Evolutionary conservation across 2,888 invertebrate species (phyloP), one percentile per base, ranked within the genome.

Genomic region (Agonopterix arenella): DNA sequence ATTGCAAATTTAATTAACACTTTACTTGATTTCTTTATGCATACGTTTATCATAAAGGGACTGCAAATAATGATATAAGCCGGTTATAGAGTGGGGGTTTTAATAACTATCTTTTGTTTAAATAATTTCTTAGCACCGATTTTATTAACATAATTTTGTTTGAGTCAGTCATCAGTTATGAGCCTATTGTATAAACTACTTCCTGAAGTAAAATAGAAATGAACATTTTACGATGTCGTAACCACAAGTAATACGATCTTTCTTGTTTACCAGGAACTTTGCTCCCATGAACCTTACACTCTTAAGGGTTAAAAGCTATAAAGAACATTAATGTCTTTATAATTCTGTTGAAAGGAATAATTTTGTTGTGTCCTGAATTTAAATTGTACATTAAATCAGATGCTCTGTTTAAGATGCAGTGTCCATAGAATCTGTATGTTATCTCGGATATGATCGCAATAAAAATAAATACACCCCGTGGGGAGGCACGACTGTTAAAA

Each of bases 181-280:
- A 28, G 28, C 28, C 28, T 28, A 28, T 28, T 28, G 28, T 5
- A 28, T 28, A 28, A 28, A 28, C 2, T 28, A 28, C 28, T 28
- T 28, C 28, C 28, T 28, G 28, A 28, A 28, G 28, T 28, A 28
- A 28, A 28, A 28, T 28, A 28, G 28, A 28, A 28, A 28, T 28
- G 44, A 48, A 53, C 51, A 53, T 44, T 51, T 62, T 54, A 61
- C 48, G 61, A 57, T 51, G 53, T 58, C 53, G 52, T 67, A 58
- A 66, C 63, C 60, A 52, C 43, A 5, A 36, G 68, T 60, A 66
- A 68, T 54, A 51, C 59, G 65, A 66, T 68, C 61, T 64, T 66
- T 68, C 65, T 62, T 45, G 28, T 53, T 59, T 60, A 59, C 61
- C 48, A 45, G 60, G 64, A 63, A 68, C 44, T 9, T n/a, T 7